Base-by-base conservation (phyloP, 2,888 invertebrate genomes). In the Nomada ferruginata region DNA sequence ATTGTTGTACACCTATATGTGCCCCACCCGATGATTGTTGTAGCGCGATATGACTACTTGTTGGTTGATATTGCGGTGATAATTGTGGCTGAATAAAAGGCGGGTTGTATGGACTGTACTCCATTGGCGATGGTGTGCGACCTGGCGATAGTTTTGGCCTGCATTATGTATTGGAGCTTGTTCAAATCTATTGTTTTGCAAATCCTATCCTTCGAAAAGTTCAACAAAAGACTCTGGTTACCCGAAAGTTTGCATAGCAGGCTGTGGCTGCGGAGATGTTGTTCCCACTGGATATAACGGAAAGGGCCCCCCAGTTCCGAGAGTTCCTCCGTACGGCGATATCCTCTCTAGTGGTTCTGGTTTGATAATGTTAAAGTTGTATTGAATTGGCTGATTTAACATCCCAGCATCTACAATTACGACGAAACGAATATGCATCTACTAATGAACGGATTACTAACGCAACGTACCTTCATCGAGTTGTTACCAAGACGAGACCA, bases 81-180 rank as follows among this genome's bases (percentile, higher is more conserved):
- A 80, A 47, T 66, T 89, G 90, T 10, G 85, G 75, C 20, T 90
- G 91, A 50, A 85, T 63, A 47, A 89, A 78, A 26, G 85, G 64
- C 73, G 87, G 74, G 36, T 86, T 90, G 76, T 89, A 92, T 4
- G 86, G 53, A 85, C 44, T 78, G 66, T 87, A 88, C 15, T 89
- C 90, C 88, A 91, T 89, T 4, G 91, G 93, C 2, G 92, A 92
- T 20, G 89, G 89, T 36, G 91, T 90, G 11, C 91, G 87, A 20
- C 88, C 83, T 26, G 92, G 90, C n/a, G 90, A 91, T 44, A 87
- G 44, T 47, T 89, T 85, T 36, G 89, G 85, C 61, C 92, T 92
- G 71, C 13, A 76, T 79, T 77, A 57, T 66, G 50, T 61, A 66
- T 23, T 75, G 18, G 73, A 81, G 74, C 20, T 71, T 29, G 0